These are phyloP conservation scores for Eulithis testata DNA, from an alignment of 2,888 invertebrate genomes.

Conservation along the genomic window DNA sequence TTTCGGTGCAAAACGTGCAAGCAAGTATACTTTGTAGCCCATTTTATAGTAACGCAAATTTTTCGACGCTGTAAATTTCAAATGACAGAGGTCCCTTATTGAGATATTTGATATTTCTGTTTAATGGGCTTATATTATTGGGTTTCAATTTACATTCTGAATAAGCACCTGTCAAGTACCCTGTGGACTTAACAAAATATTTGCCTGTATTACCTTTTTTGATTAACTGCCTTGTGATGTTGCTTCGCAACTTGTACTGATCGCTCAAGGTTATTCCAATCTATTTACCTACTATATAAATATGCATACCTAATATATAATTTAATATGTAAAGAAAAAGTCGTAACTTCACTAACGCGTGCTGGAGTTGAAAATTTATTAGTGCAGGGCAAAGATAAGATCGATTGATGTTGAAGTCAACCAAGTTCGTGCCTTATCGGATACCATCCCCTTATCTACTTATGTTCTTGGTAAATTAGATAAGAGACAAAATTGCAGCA, in stretches of 20 bases:
- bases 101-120: slow-evolving; percentile 68
- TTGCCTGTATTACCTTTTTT: slow-evolving; percentile 25
- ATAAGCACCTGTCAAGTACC: slow-evolving; percentile 55
- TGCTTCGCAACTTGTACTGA: slow-evolving; percentile 7
- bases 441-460: slow-evolving; percentile 25
- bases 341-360: neutral
- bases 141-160: slow-evolving; percentile 67
- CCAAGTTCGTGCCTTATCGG: slow-evolving; percentile 38
- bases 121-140: slow-evolving; percentile 69
- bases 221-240: slow-evolving; percentile 21
- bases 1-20: slow-evolving; percentile 39
- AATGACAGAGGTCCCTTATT: slow-evolving; percentile 57
- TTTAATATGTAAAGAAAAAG: neutral
- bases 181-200: slow-evolving; percentile 47
- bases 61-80: slow-evolving; percentile 60
- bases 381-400: slow-evolving; percentile 27
- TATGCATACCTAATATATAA: neutral
- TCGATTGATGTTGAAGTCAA: slow-evolving; percentile 27
- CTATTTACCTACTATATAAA: neutral
- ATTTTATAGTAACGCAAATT: slow-evolving; percentile 40
- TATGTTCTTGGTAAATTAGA: slow-evolving; percentile 25
- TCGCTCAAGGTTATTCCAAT: slow-evolving; percentile 13
- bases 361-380: slow-evolving; percentile 25
- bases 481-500: slow-evolving; percentile 21
- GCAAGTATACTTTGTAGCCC: slow-evolving; percentile 37